These are phyloP conservation scores for Bradypodion pumilum DNA, from an alignment of 2,797 vertebrate genomes.

Conservation along the genomic window DNA sequence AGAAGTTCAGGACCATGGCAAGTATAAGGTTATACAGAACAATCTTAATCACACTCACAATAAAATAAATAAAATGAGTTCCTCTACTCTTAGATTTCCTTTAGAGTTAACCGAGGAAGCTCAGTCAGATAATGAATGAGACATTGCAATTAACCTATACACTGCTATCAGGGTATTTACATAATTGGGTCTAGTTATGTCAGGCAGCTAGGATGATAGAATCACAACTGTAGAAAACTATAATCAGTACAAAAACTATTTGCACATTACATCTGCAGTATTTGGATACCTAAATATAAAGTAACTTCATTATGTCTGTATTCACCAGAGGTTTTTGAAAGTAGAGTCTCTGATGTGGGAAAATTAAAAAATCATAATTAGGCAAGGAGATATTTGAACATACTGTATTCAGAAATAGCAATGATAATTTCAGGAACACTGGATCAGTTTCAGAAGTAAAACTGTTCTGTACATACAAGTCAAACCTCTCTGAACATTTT, in stretches of 20 bases:
- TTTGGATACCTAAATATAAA: background rate
- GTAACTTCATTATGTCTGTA: background rate
- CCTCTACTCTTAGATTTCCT: background rate
- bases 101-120: constrained; percentile 18
- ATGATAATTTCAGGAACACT: background rate
- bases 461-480: background rate
- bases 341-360: background rate
- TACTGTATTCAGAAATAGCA: background rate
- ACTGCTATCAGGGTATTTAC: constrained; percentile 3
- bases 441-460: background rate
- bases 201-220: constrained; percentile 15
- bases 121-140: background rate
- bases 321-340: background rate
- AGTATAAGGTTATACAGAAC: background rate
- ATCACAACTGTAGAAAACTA: background rate
- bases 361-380: background rate
- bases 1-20: background rate
- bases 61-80: background rate
- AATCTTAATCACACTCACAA: background rate
- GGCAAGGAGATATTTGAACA: background rate
- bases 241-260: constrained; percentile 7
- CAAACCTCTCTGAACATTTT: background rate
- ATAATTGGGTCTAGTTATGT: constrained; percentile 21
- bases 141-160: background rate
- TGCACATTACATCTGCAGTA: background rate